Percentiles rank a stretch among this genome's conserved stretches.
phyloP scores from a whole-genome alignment of 2,888 invertebrate species.

The Drosophila colorata region DNA sequence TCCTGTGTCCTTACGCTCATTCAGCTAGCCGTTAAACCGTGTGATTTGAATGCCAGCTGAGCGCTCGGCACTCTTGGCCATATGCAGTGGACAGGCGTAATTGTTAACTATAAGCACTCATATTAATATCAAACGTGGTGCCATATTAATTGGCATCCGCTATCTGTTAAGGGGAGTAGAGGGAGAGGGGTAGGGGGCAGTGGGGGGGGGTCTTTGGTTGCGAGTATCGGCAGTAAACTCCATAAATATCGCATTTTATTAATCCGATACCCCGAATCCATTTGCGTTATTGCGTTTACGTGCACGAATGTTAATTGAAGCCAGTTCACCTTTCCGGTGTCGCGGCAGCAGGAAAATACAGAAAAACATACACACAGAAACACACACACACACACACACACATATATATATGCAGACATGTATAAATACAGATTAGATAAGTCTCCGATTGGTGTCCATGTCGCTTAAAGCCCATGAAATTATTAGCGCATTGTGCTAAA shows the following conservation, averaged over 20 bases:
- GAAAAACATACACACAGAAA: background rate
- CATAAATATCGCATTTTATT: constrained; percentile 78
- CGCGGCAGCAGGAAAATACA: constrained; percentile 12
- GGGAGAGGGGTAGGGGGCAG: background rate
- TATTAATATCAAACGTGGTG: constrained; percentile 65
- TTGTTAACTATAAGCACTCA: constrained; percentile 59
- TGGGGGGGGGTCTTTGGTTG: no score
- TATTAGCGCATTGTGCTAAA: constrained; percentile 47
- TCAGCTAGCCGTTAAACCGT: constrained; percentile 8
- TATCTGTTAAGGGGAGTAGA: constrained; percentile 19
- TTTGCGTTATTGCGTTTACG: constrained; percentile 80
- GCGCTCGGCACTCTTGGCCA: constrained; percentile 15
- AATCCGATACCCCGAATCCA: constrained; percentile 72
- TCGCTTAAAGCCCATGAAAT: constrained; percentile 47
- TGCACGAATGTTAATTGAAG: constrained; percentile 80
- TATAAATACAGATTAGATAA: constrained; percentile 72
- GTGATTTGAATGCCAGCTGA: constrained; percentile 39
- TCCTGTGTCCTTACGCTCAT: constrained; percentile 28
- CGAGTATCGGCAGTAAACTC: constrained; percentile 60
- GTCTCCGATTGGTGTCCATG: constrained; percentile 38
- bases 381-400: background rate
- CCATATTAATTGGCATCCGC: constrained; percentile 69
- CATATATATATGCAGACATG: constrained; percentile 1
- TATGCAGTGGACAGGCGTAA: constrained; percentile 45
- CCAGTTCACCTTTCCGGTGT: constrained; percentile 39